phyloP scores from a whole-genome alignment of 2,888 invertebrate genomes.

The Ophion costatus region DNA sequence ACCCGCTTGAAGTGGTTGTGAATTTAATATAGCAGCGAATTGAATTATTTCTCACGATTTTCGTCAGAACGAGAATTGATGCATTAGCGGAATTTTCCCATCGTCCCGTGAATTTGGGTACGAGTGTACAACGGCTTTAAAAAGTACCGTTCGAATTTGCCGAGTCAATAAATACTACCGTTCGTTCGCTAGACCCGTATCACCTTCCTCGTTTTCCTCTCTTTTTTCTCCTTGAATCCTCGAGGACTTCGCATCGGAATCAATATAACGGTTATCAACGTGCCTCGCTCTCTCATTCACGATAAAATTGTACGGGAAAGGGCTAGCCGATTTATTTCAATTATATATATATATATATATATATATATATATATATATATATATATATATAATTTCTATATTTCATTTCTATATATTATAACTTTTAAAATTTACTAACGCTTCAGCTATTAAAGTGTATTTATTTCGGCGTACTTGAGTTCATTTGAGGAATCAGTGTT shows the following conservation, averaged over 20 bases:
- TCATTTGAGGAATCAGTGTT: background rate
- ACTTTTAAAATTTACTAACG: too few species aligned
- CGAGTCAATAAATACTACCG: conserved; percentile 36
- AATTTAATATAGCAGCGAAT: too few species aligned
- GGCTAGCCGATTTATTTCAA: too few species aligned
- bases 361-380: too few species aligned
- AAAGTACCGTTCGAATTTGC: conserved; percentile 49
- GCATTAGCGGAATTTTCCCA: too few species aligned
- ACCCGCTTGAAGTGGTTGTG: too few species aligned
- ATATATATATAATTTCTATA: too few species aligned
- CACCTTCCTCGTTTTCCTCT: background rate
- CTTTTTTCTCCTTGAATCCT: background rate
- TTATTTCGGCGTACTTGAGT: background rate
- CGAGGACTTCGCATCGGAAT: conserved; percentile 16
- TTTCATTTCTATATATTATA: too few species aligned
- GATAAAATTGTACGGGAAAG: conserved; percentile 33
- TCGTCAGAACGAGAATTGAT: too few species aligned
- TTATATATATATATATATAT: too few species aligned
- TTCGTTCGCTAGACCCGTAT: conserved; percentile 8
- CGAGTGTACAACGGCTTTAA: background rate
- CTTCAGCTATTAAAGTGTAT: too few species aligned
- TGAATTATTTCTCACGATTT: too few species aligned
- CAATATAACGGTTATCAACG: conserved; percentile 60
- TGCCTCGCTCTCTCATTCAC: conserved; percentile 42
- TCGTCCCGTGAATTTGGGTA: background rate